These are phyloP conservation scores for Thecocarcelia acutangulata DNA, from an alignment of 2,888 invertebrate genomes.

Conservation along the genomic window DNA sequence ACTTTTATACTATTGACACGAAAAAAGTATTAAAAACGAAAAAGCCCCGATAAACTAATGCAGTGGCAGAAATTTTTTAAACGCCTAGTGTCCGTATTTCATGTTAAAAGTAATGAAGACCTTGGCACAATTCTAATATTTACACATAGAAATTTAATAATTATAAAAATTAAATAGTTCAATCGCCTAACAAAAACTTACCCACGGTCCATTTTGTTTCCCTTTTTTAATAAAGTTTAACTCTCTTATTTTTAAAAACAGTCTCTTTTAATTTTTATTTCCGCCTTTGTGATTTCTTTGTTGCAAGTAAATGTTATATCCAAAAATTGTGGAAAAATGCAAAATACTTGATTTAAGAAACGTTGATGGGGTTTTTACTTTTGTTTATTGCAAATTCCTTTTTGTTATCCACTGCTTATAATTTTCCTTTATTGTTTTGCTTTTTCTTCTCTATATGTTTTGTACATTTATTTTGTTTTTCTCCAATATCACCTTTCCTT, in stretches of 20 bases:
- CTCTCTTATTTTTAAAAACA: conserved; percentile 37
- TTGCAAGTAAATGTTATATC: too few species aligned
- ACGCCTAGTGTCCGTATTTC: conserved; percentile 51
- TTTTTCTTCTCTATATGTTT: conserved; percentile 37
- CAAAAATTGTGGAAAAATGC: conserved; percentile 47
- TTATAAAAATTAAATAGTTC: not conserved
- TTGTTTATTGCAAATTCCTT: conserved; percentile 67
- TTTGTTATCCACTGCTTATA: conserved; percentile 48
- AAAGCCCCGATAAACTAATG: conserved; percentile 9
- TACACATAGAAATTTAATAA: conserved; percentile 40
- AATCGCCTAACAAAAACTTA: conserved; percentile 71
- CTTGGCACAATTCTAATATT: conserved; percentile 67
- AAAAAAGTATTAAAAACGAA: conserved; percentile 6
- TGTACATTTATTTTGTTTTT: conserved; percentile 35
- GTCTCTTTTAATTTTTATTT: conserved; percentile 47
- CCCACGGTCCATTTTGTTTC: conserved; percentile 78
- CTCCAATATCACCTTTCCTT: conserved; percentile 31
- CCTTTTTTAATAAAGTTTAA: conserved; percentile 37
- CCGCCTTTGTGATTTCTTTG: conserved; percentile 40
- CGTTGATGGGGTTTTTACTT: conserved; percentile 51
- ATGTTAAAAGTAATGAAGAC: conserved; percentile 52
- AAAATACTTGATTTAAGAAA: conserved; percentile 53
- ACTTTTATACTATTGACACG: not conserved
- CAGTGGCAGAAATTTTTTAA: conserved; percentile 31
- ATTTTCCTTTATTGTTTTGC: conserved; percentile 46